phyloP scores from a whole-genome alignment of 2,113 vertebrate species.

The Microcebus lehilahytsara region DNA sequence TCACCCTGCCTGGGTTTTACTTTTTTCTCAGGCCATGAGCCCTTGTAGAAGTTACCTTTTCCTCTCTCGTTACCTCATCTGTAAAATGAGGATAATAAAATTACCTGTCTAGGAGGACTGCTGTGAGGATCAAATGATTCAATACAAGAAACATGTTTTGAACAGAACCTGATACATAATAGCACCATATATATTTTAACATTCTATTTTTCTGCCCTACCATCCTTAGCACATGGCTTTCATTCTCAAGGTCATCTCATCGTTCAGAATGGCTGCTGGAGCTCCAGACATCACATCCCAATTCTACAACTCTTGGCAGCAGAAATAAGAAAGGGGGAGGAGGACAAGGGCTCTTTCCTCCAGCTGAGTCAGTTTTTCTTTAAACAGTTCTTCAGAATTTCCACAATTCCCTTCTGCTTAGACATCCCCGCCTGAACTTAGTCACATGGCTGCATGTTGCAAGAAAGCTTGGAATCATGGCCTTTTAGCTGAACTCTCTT shows the following conservation, averaged over 20 bases:
- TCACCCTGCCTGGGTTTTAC: neutral
- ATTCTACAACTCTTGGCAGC: neutral
- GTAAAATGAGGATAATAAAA: neutral
- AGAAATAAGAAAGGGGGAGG: neutral
- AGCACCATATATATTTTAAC: neutral
- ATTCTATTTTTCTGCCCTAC: neutral
- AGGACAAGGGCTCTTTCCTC: neutral
- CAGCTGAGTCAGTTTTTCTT: neutral
- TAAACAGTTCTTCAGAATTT: neutral
- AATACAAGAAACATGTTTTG: slow-evolving; percentile 7
- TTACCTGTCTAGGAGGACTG: neutral
- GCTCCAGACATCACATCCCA: neutral
- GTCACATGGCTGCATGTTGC: neutral
- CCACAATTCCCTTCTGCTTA: neutral
- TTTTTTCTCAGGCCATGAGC: neutral
- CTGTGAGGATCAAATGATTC: neutral
- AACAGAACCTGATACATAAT: neutral
- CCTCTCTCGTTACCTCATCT: neutral
- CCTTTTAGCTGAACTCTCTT: neutral
- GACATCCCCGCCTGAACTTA: neutral
- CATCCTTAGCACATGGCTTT: neutral
- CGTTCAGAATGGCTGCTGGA: neutral
- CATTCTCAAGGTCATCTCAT: neutral
- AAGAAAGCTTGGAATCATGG: neutral
- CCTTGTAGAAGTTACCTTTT: neutral